Percentiles rank a stretch among this genome's conserved stretches.
These are phyloP conservation scores for Hypomesus transpacificus DNA, from an alignment of 2,113 vertebrate genomes.

Conservation along the genomic window DNA sequence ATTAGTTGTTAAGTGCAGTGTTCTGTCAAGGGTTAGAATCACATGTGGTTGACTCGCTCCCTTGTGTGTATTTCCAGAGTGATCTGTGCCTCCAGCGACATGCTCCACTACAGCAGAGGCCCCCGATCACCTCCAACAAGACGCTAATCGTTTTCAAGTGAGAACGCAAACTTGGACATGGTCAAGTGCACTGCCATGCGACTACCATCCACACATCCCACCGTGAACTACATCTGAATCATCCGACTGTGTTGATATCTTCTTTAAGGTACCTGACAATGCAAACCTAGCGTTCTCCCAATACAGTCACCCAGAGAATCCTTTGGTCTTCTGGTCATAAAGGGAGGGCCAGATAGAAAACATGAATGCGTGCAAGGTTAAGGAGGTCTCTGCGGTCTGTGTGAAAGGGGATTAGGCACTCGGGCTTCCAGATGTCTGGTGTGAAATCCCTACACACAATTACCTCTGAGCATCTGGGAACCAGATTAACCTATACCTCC, in stretches of 20 bases:
- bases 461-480: slow-evolving; percentile 69
- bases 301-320: no score
- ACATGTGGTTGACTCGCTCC: no score
- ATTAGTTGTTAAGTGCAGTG: no score
- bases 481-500: slow-evolving; percentile 51
- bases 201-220: neutral
- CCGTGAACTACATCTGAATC: neutral
- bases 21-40: no score
- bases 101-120: neutral
- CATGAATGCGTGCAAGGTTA: neutral
- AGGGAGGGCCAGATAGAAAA: neutral
- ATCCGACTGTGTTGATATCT: neutral
- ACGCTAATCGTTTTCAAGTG: neutral
- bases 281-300: no score
- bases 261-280: no score
- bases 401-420: slow-evolving; percentile 45
- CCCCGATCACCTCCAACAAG: neutral
- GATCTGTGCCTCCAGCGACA: neutral
- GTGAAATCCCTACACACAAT: slow-evolving; percentile 63
- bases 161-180: neutral
- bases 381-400: slow-evolving; percentile 14
- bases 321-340: neutral
- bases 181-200: neutral
- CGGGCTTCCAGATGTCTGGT: slow-evolving; percentile 63
- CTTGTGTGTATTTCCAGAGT: no score